phyloP scores from a whole-genome alignment of 37 sponge, comb jelly and placozoan genomes.

The Hexactinellida sp. region DNA sequence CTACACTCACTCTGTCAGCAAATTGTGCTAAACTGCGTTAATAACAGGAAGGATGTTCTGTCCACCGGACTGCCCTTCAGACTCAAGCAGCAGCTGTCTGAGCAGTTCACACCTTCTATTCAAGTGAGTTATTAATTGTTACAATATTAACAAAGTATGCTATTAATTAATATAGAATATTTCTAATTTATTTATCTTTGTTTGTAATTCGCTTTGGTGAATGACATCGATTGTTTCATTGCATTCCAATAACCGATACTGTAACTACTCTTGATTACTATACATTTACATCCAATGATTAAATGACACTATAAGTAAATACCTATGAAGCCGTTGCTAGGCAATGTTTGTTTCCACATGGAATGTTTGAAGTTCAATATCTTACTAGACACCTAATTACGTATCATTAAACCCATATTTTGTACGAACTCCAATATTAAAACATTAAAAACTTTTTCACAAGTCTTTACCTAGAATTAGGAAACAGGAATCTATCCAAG shows the following conservation, averaged over 20 bases:
- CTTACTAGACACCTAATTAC: not conserved
- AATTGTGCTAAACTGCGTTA: conserved; percentile 24
- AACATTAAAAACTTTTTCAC: too few relatives aligned
- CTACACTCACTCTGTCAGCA: conserved; percentile 49
- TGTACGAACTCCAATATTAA: too few relatives aligned
- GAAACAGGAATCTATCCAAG: too few relatives aligned
- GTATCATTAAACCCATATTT: not conserved
- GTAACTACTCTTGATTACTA: not conserved
- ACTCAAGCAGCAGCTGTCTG: conserved; percentile 36
- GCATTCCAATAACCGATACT: not conserved
- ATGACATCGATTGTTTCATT: too few relatives aligned
- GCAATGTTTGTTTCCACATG: not conserved
- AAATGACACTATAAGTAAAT: not conserved
- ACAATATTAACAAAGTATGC: not conserved
- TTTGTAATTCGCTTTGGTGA: not conserved
- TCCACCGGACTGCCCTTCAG: conserved; percentile 50
- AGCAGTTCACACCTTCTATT: conserved; percentile 36
- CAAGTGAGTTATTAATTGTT: conserved; percentile 35
- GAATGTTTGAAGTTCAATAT: not conserved
- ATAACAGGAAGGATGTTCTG: conserved; percentile 24
- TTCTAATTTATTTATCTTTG: not conserved
- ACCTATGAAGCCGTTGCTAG: not conserved
- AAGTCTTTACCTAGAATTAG: too few relatives aligned
- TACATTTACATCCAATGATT: not conserved
- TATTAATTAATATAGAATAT: not conserved